Conservation (phyloP, 1,140 invertebrate species). For the Mycetomoellerius zeteki region DNA sequence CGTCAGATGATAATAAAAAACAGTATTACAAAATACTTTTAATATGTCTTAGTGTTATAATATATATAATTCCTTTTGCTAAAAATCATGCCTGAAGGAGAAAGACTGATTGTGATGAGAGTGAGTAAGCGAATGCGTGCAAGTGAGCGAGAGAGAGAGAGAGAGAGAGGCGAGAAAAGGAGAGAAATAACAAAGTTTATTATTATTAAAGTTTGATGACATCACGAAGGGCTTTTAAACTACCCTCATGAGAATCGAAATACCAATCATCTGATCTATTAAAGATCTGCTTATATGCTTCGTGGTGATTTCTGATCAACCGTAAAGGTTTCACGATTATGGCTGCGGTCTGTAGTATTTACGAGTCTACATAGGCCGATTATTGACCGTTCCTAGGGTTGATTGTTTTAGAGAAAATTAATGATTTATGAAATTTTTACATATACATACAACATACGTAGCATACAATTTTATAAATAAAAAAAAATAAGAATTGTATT, state of each 20-base stretch:
- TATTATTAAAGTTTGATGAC: slow-evolving; percentile 71
- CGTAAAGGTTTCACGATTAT: slow-evolving; percentile 75
- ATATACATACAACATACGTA: not conserved
- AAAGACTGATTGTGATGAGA: too few relatives aligned
- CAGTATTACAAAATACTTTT: not conserved
- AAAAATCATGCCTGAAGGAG: not conserved
- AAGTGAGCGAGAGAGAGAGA: not conserved
- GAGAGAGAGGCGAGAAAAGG: not conserved
- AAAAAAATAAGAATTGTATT: not conserved
- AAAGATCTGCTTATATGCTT: slow-evolving; percentile 66
- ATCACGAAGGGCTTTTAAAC: slow-evolving; percentile 68
- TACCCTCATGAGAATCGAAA: slow-evolving; percentile 75
- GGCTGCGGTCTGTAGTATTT: slow-evolving; percentile 78
- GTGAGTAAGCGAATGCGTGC: too few relatives aligned
- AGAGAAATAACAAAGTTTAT: not conserved
- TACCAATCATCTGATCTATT: slow-evolving; percentile 79
- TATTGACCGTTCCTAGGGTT: slow-evolving; percentile 72
- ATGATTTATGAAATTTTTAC: not conserved
- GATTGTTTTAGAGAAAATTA: slow-evolving; percentile 70
- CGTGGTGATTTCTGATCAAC: slow-evolving; percentile 77
- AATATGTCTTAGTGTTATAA: not conserved
- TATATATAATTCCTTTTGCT: not conserved
- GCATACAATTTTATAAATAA: not conserved
- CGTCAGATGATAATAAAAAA: not conserved
- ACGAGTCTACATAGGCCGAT: slow-evolving; percentile 82